Evolutionary conservation across 2,797 vertebrate species (phyloP), one percentile per base, ranked within the genome.

Genomic region (Lepilemur septentrionalis): DNA sequence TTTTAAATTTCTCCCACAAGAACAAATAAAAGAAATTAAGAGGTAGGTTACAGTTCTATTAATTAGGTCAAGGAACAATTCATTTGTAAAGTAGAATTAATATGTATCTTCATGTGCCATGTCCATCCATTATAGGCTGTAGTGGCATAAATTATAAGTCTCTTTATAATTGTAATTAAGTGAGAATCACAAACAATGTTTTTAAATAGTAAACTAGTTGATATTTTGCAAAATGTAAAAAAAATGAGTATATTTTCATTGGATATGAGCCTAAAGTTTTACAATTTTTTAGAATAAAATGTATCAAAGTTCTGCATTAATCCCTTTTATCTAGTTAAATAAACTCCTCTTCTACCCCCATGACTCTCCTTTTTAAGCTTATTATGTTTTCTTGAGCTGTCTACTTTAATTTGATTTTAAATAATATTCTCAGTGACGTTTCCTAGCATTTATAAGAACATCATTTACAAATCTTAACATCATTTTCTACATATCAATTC

Each of bases 321-420:
- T 86, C 22, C 3, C 10, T 76, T 17, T 28, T 73, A 28, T 75
- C 46, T 86, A 72, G 46, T 79, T 82, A 87, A 87, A 82, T 82
- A 65, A 65, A 5, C 23, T 95, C 20, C 3, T 84, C 43, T 67
- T 87, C 8, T 48, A 59, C 7, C 12, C 55, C 72, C 1, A 72
- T 65, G 38, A 23, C 28, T 85, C 50, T 73, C 43, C 28, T 25
- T 89, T 81, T 63, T 72, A 89, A 94, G 20, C 25, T 95, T 30
- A 84, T 90, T 65, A 73, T 38, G 17, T 76, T 86, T 92, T 80
- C 28, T 84, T 82, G 48, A 95, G 10, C 10, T 87, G 76, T 13
- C 20, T 48, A 69, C 25, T 85, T 4, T 50, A 85, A 79, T 89
- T 84, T 79, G 59, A 96, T 83, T 88, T 95, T 57, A 91, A 73